Evolutionary conservation across 2,113 vertebrate genomes (phyloP).

Genomic region (Lipophrys pholis): DNA sequence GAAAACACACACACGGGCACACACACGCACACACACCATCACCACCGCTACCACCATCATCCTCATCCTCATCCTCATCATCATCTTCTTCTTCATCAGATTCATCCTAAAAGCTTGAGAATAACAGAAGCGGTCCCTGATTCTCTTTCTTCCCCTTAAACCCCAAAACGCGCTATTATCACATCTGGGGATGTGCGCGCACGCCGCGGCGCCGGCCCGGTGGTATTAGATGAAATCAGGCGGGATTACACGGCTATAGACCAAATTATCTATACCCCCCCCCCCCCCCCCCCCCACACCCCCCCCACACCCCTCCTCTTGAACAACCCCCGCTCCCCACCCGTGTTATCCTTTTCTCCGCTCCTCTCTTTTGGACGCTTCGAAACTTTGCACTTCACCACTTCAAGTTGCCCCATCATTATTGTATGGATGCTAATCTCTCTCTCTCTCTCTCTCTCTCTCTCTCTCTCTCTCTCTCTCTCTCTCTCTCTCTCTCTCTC

Average conservation of each 20-base stretch:
- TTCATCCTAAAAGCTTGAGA: conserved; percentile 89
- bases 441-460: not conserved
- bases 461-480: not conserved
- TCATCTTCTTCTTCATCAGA: too few relatives aligned
- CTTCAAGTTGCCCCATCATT: not conserved
- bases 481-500: not conserved
- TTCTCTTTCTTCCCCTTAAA: conserved; percentile 68
- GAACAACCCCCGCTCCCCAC: not conserved
- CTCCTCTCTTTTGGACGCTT: not conserved
- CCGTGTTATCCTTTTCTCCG: conserved; percentile 11
- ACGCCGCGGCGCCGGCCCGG: conserved; percentile 87
- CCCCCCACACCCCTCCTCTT: not conserved
- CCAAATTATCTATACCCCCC: conserved; percentile 87
- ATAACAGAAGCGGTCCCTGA: conserved; percentile 96
- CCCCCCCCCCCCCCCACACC: conserved; percentile 77
- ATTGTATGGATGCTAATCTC: not conserved
- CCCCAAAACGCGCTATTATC: conserved; percentile 93
- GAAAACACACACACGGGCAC: conserved; percentile 15
- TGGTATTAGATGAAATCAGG: conserved; percentile 99
- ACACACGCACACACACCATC: conserved; percentile 27
- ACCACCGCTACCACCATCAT: not conserved
- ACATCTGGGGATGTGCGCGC: conserved; percentile 94
- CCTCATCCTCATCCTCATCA: not conserved
- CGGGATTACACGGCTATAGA: conserved; percentile 93
- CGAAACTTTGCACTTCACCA: not conserved